phyloP scores from a whole-genome alignment of 2,888 invertebrate genomes.

The Pseudeuparius sepicola region DNA sequence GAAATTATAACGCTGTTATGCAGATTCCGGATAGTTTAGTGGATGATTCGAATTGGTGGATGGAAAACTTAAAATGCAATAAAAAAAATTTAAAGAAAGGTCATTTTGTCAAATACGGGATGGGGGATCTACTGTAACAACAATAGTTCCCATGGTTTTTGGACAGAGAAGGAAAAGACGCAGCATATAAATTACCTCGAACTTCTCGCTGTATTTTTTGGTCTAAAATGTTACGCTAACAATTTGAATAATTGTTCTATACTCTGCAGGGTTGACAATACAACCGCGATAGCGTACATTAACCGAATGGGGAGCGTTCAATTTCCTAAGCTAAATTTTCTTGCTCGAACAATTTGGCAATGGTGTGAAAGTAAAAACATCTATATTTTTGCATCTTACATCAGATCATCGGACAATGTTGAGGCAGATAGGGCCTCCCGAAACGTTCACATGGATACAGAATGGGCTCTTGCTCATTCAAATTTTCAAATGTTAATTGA shows the following conservation, averaged over 20 bases:
- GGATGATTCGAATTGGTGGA: too few species aligned
- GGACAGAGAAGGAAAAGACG: conserved; percentile 4
- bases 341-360: conserved; percentile 11
- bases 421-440: conserved; percentile 14
- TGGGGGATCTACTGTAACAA: conserved; percentile 7
- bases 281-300: conserved; percentile 16
- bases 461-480: conserved; percentile 5
- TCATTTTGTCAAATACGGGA: conserved; percentile 6
- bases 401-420: conserved; percentile 11
- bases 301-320: conserved; percentile 16
- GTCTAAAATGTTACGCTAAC: too few species aligned
- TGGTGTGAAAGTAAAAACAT: conserved; percentile 16
- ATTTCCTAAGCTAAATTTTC: conserved; percentile 3
- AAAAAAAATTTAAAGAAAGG: too few species aligned
- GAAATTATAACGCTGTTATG: too few species aligned
- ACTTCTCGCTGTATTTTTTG: too few species aligned
- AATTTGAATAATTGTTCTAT: conserved; percentile 5
- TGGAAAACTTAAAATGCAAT: too few species aligned
- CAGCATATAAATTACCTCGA: conserved; percentile 10
- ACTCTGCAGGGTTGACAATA: conserved; percentile 16
- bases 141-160: conserved; percentile 10
- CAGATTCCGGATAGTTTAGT: too few species aligned
- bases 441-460: conserved; percentile 8
- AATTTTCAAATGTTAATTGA: conserved; percentile 10
- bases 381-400: too few species aligned